Conservation (phyloP, 2,888 invertebrate genomes). For the Amphipyra tragopoginis region DNA sequence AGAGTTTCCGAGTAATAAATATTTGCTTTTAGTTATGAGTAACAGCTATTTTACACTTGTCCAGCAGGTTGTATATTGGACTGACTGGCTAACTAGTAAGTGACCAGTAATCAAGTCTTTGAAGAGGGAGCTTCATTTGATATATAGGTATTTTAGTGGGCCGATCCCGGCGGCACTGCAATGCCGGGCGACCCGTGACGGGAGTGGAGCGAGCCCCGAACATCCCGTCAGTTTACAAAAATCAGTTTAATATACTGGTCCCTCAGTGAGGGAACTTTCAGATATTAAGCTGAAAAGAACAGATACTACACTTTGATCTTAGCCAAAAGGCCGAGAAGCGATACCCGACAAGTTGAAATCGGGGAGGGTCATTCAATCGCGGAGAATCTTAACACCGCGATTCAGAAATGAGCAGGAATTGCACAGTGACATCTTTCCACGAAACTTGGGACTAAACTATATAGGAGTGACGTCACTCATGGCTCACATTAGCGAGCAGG, state of each 20-base stretch:
- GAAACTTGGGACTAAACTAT: background rate
- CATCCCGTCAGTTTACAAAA: constrained; percentile 63
- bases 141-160: no score
- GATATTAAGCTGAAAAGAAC: constrained; percentile 68
- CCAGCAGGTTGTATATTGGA: no score
- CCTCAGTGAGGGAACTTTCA: constrained; percentile 67
- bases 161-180: constrained; percentile 68
- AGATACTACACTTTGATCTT: constrained; percentile 66
- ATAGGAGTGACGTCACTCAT: background rate
- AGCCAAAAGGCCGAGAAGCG: constrained; percentile 59
- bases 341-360: background rate
- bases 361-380: constrained; percentile 9
- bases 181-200: constrained; percentile 67
- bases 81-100: no score
- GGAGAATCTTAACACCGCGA: constrained; percentile 21
- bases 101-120: no score
- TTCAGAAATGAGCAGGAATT: constrained; percentile 6
- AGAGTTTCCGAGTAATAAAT: no score
- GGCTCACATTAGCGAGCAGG: background rate
- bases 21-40: no score
- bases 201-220: constrained; percentile 69
- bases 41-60: no score
- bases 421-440: constrained; percentile 27
- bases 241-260: constrained; percentile 68
- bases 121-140: no score